phyloP scores from a whole-genome alignment of 2,113 vertebrate species.

The Recurvirostra avosetta region DNA sequence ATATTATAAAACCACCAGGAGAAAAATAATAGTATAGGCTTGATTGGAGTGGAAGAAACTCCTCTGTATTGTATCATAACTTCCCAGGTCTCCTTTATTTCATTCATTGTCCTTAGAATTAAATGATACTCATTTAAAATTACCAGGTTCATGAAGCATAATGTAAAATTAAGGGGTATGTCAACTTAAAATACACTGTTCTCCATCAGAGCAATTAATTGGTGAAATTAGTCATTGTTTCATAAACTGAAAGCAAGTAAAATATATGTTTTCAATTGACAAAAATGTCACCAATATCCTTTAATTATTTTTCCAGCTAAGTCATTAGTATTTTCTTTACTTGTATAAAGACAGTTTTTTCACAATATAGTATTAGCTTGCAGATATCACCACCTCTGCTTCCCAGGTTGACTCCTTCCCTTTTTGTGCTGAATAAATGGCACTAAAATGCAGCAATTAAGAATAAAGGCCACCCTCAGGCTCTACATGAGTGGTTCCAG shows the following conservation, averaged over 20 bases:
- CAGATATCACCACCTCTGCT: constrained; percentile 36
- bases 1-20: not conserved
- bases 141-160: constrained; percentile 44
- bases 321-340: constrained; percentile 44
- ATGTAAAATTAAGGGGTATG: constrained; percentile 49
- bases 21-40: not conserved
- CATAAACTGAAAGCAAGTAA: constrained; percentile 52
- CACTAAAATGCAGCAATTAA: constrained; percentile 32
- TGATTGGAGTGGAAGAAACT: constrained; percentile 10
- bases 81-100: constrained; percentile 34
- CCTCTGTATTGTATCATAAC: not conserved
- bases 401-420: constrained; percentile 3
- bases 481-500: not conserved
- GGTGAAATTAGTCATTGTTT: constrained; percentile 64
- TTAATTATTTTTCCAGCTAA: constrained; percentile 57
- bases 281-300: constrained; percentile 45
- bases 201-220: constrained; percentile 48
- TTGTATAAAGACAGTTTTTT: constrained; percentile 1
- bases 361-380: constrained; percentile 35
- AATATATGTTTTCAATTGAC: constrained; percentile 44
- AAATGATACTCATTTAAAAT: constrained; percentile 55
- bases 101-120: constrained; percentile 30
- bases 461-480: constrained; percentile 35
- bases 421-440: constrained; percentile 26
- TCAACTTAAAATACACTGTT: constrained; percentile 39